phyloP scores from a whole-genome alignment of 1,140 invertebrate species.

The Lutraria rhynchaena region DNA sequence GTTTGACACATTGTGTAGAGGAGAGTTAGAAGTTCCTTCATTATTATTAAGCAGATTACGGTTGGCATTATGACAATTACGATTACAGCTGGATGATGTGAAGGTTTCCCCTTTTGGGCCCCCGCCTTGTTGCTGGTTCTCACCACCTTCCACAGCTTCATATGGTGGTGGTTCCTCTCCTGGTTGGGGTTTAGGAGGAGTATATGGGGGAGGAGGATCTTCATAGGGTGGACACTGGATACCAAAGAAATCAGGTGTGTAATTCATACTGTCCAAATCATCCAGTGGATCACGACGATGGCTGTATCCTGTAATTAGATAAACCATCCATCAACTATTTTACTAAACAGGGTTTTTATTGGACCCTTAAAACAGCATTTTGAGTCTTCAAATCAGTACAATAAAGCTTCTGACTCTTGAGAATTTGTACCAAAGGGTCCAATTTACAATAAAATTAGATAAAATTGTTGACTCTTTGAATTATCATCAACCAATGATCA shows the following conservation, averaged over 20 bases:
- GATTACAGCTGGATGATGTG: neutral
- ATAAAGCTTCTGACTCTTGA: no score
- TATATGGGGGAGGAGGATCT: constrained; percentile 80
- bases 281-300: constrained; percentile 63
- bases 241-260: constrained; percentile 76
- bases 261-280: constrained; percentile 68
- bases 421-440: no score
- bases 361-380: no score
- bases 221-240: constrained; percentile 79
- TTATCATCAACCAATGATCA: no score
- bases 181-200: constrained; percentile 78
- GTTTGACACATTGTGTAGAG: no score
- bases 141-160: constrained; percentile 68
- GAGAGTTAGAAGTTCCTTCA: no score
- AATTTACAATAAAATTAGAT: no score
- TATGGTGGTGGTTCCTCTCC: constrained; percentile 79
- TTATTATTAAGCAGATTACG: no score
- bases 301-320: constrained; percentile 60
- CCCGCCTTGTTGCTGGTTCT: neutral
- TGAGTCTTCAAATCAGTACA: no score
- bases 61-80: constrained; percentile 5
- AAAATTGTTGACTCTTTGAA: no score
- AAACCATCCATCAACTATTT: no score
- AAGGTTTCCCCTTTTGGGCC: neutral
- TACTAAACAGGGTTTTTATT: no score